phyloP scores from a whole-genome alignment of 2,797 vertebrate genomes.

The Gymnodraco acuticeps region DNA sequence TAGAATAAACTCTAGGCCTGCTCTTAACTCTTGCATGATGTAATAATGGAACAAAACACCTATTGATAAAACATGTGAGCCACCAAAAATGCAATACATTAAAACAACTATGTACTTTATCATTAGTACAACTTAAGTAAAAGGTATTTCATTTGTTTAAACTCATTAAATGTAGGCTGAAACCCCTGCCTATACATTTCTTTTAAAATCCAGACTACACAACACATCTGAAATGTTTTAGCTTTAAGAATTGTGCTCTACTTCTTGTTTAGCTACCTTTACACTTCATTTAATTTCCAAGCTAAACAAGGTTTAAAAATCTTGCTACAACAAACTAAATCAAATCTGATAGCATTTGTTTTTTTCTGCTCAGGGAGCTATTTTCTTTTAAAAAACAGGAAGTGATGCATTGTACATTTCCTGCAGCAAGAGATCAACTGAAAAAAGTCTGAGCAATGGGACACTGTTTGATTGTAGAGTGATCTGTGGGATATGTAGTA shows the following conservation, averaged over 20 bases:
- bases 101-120: background rate
- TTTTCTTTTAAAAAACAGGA: constrained; percentile 1
- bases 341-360: too few species aligned
- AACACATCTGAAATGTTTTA: background rate
- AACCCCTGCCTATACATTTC: background rate
- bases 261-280: background rate
- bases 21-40: background rate
- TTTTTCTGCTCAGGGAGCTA: too few species aligned
- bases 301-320: background rate
- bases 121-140: too few species aligned
- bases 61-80: background rate
- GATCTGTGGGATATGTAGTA: constrained; percentile 1
- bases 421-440: background rate
- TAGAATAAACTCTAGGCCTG: background rate
- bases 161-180: background rate
- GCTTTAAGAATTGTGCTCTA: background rate
- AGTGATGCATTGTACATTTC: constrained; percentile 8
- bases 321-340: background rate
- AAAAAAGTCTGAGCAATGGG: background rate
- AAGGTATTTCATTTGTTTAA: background rate
- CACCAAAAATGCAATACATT: background rate
- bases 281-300: background rate
- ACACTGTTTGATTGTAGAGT: background rate
- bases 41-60: background rate
- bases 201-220: too few species aligned